phyloP scores from a whole-genome alignment of 2,113 vertebrate species.

The Origma solitaria region DNA sequence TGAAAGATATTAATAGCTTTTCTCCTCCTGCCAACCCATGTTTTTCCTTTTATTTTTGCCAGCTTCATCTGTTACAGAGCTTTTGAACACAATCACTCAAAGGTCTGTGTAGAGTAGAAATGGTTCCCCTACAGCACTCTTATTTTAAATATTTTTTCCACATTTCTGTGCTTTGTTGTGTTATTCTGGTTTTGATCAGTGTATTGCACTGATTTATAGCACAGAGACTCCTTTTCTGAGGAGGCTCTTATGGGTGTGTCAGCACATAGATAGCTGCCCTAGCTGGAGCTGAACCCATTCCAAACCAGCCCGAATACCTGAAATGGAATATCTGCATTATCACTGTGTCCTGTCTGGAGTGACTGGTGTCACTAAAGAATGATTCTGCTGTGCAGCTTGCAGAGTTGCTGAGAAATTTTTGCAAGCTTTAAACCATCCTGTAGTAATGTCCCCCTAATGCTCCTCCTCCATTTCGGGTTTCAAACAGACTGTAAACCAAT shows the following conservation, averaged over 20 bases:
- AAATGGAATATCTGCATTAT: background rate
- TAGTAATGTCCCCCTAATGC: background rate
- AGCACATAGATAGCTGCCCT: background rate
- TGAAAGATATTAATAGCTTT: conserved; percentile 12
- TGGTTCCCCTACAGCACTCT: background rate
- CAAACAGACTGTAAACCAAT: background rate
- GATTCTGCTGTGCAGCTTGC: background rate
- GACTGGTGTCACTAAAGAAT: background rate
- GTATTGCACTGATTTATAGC: background rate
- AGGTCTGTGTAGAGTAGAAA: background rate
- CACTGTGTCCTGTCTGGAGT: background rate
- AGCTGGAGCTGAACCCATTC: background rate
- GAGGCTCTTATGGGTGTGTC: background rate
- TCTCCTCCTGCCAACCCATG: background rate
- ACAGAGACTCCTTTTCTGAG: background rate
- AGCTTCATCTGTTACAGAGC: background rate
- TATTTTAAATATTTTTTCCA: background rate
- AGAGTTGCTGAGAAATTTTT: background rate
- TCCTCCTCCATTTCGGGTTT: background rate
- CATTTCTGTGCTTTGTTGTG: background rate
- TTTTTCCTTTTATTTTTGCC: background rate
- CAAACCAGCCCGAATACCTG: background rate
- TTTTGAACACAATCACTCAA: background rate
- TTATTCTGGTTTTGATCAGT: background rate
- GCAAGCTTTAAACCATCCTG: background rate